Percentiles rank a stretch among this genome's conserved stretches.
phyloP scores from a whole-genome alignment of 2,888 invertebrate genomes.

The Aporophyla lueneburgensis region DNA sequence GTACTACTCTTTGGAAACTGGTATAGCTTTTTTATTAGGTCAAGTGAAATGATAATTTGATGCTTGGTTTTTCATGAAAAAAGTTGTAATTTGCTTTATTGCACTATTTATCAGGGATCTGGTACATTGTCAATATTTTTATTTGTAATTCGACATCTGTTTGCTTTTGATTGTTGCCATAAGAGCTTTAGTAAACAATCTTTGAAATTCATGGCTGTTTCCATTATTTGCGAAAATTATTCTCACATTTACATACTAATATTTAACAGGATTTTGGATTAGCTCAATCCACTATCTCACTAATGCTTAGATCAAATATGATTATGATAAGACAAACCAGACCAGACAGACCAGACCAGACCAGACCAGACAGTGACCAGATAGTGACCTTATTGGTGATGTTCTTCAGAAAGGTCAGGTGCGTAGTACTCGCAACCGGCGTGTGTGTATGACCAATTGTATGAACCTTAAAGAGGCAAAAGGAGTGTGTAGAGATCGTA shows the following conservation, averaged over 20 bases:
- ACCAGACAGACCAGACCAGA: too few species aligned
- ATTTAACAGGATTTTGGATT: background rate
- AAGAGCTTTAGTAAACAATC: conserved; percentile 10
- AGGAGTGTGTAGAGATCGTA: too few species aligned
- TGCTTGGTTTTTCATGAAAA: conserved; percentile 44
- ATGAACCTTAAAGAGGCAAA: too few species aligned
- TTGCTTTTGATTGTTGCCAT: conserved; percentile 5
- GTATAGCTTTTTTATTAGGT: conserved; percentile 73
- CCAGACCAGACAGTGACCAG: too few species aligned
- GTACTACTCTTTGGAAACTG: conserved; percentile 79
- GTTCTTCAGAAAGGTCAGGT: too few species aligned
- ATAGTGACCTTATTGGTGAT: too few species aligned
- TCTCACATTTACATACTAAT: background rate
- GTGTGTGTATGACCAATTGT: too few species aligned
- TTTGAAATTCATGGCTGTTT: background rate
- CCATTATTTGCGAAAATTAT: conserved; percentile 30
- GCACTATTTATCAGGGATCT: conserved; percentile 26
- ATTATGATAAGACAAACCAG: conserved; percentile 9
- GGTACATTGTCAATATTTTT: conserved; percentile 41
- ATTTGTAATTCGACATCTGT: conserved; percentile 15
- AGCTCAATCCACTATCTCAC: conserved; percentile 7
- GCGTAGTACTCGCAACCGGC: too few species aligned
- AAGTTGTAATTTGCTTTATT: conserved; percentile 40
- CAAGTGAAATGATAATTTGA: conserved; percentile 63
- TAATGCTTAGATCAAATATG: conserved; percentile 2